Evolutionary conservation across 2,888 invertebrate species (phyloP).

Genomic region (Leptinotarsa tumamoca): DNA sequence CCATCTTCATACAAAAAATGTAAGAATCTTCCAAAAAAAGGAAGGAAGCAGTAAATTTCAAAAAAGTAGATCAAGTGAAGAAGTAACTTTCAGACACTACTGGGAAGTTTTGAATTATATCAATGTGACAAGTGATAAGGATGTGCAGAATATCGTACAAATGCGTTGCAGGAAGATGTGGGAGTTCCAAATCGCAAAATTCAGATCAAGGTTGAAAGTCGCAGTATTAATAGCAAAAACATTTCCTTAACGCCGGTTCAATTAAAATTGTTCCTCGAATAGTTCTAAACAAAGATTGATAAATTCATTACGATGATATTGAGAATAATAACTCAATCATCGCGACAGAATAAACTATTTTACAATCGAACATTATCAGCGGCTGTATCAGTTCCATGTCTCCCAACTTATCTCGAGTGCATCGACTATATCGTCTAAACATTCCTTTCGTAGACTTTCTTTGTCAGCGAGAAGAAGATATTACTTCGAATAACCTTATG

Average conservation of each 20-base stretch:
- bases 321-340: not conserved
- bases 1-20: too few relatives aligned
- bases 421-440: slow-evolving; percentile 28
- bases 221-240: too few relatives aligned
- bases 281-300: not conserved
- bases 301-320: not conserved
- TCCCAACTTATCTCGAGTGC: not conserved
- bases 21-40: too few relatives aligned
- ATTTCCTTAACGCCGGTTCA: too few relatives aligned
- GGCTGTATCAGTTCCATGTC: not conserved
- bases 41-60: too few relatives aligned
- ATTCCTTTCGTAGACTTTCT: slow-evolving; percentile 38
- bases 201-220: not conserved
- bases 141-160: not conserved
- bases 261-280: not conserved
- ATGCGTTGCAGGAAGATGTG: not conserved
- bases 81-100: too few relatives aligned
- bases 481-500: slow-evolving; percentile 30
- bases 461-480: slow-evolving; percentile 31
- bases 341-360: not conserved
- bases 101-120: not conserved
- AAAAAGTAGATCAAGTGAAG: too few relatives aligned
- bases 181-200: not conserved
- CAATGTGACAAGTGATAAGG: not conserved
- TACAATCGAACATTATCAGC: slow-evolving; percentile 7